Percentiles rank a stretch among this genome's conserved stretches.
Evolutionary conservation across 1,140 invertebrate species (phyloP).

Genomic region (Trigoniulus corallinus): DNA sequence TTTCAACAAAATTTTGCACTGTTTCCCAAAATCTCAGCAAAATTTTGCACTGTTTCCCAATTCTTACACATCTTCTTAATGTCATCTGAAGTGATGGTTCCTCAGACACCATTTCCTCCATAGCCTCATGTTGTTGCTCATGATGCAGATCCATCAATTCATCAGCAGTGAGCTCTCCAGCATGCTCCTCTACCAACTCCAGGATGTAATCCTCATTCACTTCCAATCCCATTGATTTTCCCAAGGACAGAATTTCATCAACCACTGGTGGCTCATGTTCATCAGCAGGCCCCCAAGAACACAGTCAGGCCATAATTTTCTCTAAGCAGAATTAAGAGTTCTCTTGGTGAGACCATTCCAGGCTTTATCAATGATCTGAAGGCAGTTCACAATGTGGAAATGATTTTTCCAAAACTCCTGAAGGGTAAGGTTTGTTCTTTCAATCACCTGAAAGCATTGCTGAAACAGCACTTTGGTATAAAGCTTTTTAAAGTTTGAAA

Average conservation of each 20-base stretch:
- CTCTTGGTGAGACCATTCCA: constrained; percentile 9
- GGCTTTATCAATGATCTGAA: constrained; percentile 16
- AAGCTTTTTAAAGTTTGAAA: constrained; percentile 12
- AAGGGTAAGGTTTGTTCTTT: constrained; percentile 10
- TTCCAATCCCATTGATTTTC: too few relatives aligned
- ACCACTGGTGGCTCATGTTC: constrained; percentile 12
- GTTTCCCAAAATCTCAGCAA: constrained; percentile 5
- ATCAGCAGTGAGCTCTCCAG: constrained; percentile 16
- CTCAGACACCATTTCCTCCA: constrained; percentile 25
- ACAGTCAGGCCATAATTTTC: constrained; percentile 16
- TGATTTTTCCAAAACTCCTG: constrained; percentile 14
- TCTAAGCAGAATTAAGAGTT: constrained; percentile 17
- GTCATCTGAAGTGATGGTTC: neutral
- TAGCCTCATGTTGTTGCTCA: neutral
- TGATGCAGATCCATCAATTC: constrained; percentile 12
- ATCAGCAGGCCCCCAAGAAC: constrained; percentile 12
- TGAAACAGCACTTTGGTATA: constrained; percentile 14
- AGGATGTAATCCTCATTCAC: constrained; percentile 16
- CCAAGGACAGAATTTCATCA: constrained; percentile 20
- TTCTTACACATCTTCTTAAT: constrained; percentile 1
- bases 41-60: too few relatives aligned
- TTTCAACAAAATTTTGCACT: neutral
- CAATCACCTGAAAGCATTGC: constrained; percentile 9
- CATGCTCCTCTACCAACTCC: constrained; percentile 16
- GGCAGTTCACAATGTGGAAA: constrained; percentile 12